phyloP scores from a whole-genome alignment of 2,888 invertebrate genomes.

The Lacanobia wlatinum region DNA sequence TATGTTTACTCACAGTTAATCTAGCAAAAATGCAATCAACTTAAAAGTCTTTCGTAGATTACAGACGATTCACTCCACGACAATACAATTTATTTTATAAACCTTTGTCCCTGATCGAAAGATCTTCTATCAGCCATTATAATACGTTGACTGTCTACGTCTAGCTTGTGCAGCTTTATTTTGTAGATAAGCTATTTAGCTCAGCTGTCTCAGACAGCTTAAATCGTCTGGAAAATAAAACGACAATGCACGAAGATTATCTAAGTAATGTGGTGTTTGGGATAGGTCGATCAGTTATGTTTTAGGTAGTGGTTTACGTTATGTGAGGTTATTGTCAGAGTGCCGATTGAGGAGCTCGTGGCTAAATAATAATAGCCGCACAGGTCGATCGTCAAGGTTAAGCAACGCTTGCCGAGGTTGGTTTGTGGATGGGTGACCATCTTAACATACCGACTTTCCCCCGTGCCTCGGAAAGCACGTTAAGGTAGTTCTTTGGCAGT shows the following conservation, averaged over 20 bases:
- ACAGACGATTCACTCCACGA: neutral
- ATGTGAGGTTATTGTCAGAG: too few relatives aligned
- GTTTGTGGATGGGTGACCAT: too few relatives aligned
- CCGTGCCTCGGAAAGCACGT: too few relatives aligned
- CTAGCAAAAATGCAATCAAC: neutral
- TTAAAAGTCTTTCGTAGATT: neutral
- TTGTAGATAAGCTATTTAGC: neutral
- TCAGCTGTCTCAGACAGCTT: slow-evolving; percentile 7
- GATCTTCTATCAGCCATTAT: slow-evolving; percentile 15
- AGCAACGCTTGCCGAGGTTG: too few relatives aligned
- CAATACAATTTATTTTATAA: slow-evolving; percentile 7
- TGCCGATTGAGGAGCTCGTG: too few relatives aligned
- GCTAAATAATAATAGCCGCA: too few relatives aligned
- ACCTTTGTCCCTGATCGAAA: slow-evolving; percentile 9
- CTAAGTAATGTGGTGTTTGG: neutral
- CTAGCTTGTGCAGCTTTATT: slow-evolving; percentile 10
- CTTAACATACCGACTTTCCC: too few relatives aligned
- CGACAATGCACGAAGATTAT: neutral
- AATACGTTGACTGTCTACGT: slow-evolving; percentile 38
- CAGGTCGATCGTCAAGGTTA: too few relatives aligned
- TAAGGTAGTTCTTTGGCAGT: too few relatives aligned
- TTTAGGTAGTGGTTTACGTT: too few relatives aligned
- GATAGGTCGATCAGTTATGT: too few relatives aligned
- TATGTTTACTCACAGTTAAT: neutral
- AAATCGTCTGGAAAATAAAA: slow-evolving; percentile 39